These are phyloP conservation scores for Gallinago undulata DNA, from an alignment of 2,113 vertebrate genomes.

Conservation along the genomic window DNA sequence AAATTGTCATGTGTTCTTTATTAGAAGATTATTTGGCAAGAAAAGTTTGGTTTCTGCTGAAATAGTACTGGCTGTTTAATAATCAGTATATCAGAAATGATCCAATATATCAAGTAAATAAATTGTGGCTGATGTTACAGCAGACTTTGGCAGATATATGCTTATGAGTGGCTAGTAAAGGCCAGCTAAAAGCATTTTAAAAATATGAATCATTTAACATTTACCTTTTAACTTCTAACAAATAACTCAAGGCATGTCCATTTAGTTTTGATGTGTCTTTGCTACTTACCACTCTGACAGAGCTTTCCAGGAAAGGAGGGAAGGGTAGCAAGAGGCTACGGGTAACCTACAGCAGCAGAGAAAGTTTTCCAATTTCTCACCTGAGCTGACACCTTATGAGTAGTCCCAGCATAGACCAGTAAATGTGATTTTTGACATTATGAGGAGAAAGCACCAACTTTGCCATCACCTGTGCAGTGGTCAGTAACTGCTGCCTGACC, in stretches of 20 bases:
- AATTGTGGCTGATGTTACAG: not conserved
- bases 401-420: not conserved
- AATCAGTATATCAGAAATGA: not conserved
- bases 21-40: not conserved
- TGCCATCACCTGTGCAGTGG: not conserved
- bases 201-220: not conserved
- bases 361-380: not conserved
- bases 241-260: not conserved
- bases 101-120: not conserved
- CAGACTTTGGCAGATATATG: not conserved
- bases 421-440: not conserved
- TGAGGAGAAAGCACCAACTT: not conserved
- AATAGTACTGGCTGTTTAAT: not conserved
- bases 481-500: not conserved
- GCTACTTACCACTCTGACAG: not conserved
- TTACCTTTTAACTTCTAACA: not conserved
- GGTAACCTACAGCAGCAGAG: not conserved
- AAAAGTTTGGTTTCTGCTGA: not conserved
- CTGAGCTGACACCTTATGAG: not conserved
- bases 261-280: not conserved
- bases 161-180: not conserved
- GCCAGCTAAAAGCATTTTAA: not conserved
- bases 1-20: not conserved
- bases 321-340: not conserved
- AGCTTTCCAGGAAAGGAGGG: not conserved